A percentile compares a stretch with the other conserved stretches of the same genome.
Conservation (phyloP, 2,113 vertebrate species). For the Ceuthmochares aereus region DNA sequence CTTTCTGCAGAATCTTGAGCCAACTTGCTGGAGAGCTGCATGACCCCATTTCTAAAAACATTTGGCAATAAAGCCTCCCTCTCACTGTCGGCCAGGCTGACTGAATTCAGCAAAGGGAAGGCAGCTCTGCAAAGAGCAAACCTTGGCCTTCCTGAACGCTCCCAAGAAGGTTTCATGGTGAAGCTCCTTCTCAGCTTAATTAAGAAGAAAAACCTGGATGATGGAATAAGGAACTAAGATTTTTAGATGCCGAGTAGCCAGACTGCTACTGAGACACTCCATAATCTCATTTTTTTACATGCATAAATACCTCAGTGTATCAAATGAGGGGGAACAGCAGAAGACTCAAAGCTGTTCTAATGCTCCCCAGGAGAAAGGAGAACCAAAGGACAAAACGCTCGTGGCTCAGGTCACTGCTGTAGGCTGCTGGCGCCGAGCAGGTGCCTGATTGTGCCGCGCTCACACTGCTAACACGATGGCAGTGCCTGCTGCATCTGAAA, state of each 20-base stretch:
- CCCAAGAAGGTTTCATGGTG: neutral
- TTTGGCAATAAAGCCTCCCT: neutral
- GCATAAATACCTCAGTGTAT: neutral
- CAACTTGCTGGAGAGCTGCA: neutral
- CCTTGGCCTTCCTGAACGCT: neutral
- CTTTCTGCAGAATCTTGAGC: neutral
- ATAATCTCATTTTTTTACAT: neutral
- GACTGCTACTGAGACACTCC: neutral
- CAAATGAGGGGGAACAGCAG: neutral
- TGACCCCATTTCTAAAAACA: constrained; percentile 16
- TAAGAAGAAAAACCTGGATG: neutral
- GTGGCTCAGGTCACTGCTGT: neutral
- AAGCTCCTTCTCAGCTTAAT: neutral
- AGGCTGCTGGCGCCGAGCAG: neutral
- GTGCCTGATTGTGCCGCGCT: fast-evolving
- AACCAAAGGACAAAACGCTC: neutral
- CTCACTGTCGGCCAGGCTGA: neutral
- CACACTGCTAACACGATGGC: neutral
- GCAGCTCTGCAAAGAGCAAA: neutral
- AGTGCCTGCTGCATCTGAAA: neutral
- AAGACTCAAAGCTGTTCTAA: neutral
- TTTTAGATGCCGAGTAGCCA: neutral
- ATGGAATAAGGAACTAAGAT: neutral
- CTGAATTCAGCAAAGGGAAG: neutral
- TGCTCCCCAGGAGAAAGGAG: neutral